A percentile compares a stretch with the other conserved stretches of the same genome.
phyloP scores from a whole-genome alignment of 2,888 invertebrate species.

The Yponomeuta plumbellus region DNA sequence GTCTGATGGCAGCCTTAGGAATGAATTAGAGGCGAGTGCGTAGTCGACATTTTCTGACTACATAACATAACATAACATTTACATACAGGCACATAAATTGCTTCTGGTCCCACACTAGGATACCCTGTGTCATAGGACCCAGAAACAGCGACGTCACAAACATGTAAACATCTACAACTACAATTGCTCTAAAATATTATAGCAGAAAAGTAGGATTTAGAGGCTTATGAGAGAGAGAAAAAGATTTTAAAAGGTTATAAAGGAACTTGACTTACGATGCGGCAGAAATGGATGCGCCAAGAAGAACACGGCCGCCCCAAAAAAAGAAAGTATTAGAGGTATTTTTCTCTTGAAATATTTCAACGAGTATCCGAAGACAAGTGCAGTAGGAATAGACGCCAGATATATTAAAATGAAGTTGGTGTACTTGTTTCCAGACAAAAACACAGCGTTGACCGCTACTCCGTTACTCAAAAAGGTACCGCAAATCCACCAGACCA shows the following conservation, averaged over 20 bases:
- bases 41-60: too few relatives aligned
- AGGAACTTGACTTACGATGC: constrained; percentile 47
- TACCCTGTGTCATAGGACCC: too few relatives aligned
- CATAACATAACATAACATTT: too few relatives aligned
- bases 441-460: constrained; percentile 79
- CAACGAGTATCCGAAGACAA: constrained; percentile 57
- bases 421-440: constrained; percentile 80
- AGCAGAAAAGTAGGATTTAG: too few relatives aligned
- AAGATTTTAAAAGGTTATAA: too few relatives aligned
- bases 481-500: constrained; percentile 59
- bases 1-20: too few relatives aligned
- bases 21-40: too few relatives aligned
- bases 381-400: constrained; percentile 70
- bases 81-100: too few relatives aligned
- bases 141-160: too few relatives aligned
- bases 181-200: too few relatives aligned
- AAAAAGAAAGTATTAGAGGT: constrained; percentile 72
- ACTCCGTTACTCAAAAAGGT: constrained; percentile 82
- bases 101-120: too few relatives aligned
- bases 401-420: constrained; percentile 78
- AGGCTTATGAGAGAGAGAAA: neutral
- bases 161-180: too few relatives aligned
- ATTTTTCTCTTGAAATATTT: constrained; percentile 61
- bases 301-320: constrained; percentile 75
- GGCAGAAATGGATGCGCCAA: constrained; percentile 77